These are phyloP conservation scores for Ceratina australensis DNA, from an alignment of 1,140 invertebrate genomes.

Conservation along the genomic window DNA sequence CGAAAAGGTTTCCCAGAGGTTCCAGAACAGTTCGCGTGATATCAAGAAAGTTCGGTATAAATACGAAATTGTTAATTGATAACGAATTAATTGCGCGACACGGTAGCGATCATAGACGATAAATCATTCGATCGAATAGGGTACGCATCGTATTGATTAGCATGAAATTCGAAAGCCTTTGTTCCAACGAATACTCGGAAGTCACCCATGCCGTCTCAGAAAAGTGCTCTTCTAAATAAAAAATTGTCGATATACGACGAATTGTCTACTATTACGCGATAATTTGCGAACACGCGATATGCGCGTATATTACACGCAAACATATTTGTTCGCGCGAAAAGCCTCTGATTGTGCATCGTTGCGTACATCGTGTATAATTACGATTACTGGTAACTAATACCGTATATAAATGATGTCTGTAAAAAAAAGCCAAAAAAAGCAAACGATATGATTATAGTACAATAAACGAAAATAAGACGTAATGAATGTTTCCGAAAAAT, in stretches of 20 bases:
- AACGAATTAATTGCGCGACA: background rate
- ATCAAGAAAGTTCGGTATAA: background rate
- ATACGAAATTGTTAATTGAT: constrained; percentile 2
- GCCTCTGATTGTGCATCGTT: constrained; percentile 37
- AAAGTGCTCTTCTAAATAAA: constrained; percentile 75
- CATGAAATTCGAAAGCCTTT: constrained; percentile 21
- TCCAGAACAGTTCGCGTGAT: background rate
- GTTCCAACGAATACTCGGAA: constrained; percentile 29
- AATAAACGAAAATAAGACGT: constrained; percentile 52
- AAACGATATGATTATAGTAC: constrained; percentile 46
- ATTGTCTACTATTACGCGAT: constrained; percentile 41
- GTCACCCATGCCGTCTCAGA: constrained; percentile 73
- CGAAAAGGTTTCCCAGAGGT: no score
- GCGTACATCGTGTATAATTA: constrained; percentile 45
- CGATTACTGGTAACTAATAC: constrained; percentile 44
- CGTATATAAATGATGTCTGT: constrained; percentile 47
- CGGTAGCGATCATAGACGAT: background rate
- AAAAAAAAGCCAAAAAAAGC: constrained; percentile 15
- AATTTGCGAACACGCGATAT: constrained; percentile 34
- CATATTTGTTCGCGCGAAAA: constrained; percentile 32
- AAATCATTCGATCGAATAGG: background rate
- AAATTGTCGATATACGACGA: constrained; percentile 47
- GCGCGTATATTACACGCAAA: constrained; percentile 11
- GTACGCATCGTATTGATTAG: background rate
- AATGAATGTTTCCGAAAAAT: constrained; percentile 4